A percentile compares a stretch with the other conserved stretches of the same genome.
These are phyloP conservation scores for Cyprinodon diabolis DNA, from an alignment of 2,797 vertebrate species.

Conservation along the genomic window DNA sequence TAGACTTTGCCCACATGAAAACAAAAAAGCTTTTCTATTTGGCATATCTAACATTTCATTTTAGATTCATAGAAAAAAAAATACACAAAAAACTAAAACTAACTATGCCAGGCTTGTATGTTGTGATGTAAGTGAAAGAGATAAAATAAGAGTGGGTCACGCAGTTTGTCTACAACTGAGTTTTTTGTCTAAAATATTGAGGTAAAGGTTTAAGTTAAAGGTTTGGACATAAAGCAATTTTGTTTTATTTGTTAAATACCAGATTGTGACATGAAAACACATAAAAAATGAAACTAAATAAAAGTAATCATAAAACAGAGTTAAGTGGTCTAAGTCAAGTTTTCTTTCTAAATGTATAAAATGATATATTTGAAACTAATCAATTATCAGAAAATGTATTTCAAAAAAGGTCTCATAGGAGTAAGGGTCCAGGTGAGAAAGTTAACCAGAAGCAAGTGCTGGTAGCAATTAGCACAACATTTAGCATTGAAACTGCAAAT, in stretches of 20 bases:
- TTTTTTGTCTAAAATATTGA: not conserved
- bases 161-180: not conserved
- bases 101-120: not conserved
- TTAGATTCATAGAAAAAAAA: not conserved
- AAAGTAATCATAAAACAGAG: not conserved
- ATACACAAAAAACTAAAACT: not conserved
- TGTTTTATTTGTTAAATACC: not conserved
- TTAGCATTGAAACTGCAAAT: not conserved
- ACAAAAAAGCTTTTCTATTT: not conserved
- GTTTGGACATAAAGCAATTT: not conserved
- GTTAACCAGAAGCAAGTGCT: not conserved
- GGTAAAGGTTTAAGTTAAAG: not conserved
- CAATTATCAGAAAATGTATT: not conserved
- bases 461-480: not conserved
- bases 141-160: not conserved
- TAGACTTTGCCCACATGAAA: not conserved
- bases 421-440: not conserved
- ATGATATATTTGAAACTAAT: not conserved
- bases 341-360: not conserved
- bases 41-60: not conserved
- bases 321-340: not conserved
- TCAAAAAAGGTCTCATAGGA: not conserved
- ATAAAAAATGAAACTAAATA: not conserved
- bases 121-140: not conserved
- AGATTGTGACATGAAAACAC: not conserved